These are phyloP conservation scores for Ichneumon xanthorius DNA, from an alignment of 2,888 invertebrate species.

Conservation along the genomic window DNA sequence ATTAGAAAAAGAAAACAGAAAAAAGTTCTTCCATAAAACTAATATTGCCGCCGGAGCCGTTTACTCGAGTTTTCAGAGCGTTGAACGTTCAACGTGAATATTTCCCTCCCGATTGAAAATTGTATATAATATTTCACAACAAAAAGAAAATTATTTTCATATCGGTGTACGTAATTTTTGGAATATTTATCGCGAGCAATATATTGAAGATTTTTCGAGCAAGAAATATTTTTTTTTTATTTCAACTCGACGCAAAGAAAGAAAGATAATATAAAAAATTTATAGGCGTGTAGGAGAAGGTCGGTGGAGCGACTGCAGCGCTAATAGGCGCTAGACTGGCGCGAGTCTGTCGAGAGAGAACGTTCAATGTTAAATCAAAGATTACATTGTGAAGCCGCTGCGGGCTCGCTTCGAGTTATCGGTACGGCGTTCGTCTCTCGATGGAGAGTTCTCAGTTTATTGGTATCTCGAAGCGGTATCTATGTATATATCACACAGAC, in stretches of 20 bases:
- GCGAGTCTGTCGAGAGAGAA: not conserved
- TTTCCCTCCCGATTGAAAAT: not conserved
- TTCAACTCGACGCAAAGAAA: not conserved
- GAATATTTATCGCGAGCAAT: not conserved
- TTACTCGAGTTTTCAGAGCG: not conserved
- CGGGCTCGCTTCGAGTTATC: constrained; percentile 50
- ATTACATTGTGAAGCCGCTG: constrained; percentile 56
- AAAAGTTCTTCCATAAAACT: not conserved
- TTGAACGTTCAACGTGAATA: no score
- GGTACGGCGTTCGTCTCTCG: constrained; percentile 31
- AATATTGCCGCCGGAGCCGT: not conserved
- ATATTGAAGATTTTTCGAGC: not conserved
- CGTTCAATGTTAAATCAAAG: constrained; percentile 60
- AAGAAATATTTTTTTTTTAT: not conserved
- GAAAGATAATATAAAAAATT: not conserved
- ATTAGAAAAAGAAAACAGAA: not conserved
- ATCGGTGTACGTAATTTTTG: not conserved
- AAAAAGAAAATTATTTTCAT: not conserved
- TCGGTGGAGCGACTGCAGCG: not conserved
- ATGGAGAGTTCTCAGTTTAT: constrained; percentile 43
- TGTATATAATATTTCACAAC: no score
- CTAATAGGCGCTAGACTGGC: constrained; percentile 1
- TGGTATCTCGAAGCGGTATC: constrained; percentile 39
- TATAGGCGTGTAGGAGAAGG: not conserved
- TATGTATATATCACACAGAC: constrained; percentile 9